Evolutionary conservation across 2,888 invertebrate species (phyloP).

Genomic region (Torymus texanus): DNA sequence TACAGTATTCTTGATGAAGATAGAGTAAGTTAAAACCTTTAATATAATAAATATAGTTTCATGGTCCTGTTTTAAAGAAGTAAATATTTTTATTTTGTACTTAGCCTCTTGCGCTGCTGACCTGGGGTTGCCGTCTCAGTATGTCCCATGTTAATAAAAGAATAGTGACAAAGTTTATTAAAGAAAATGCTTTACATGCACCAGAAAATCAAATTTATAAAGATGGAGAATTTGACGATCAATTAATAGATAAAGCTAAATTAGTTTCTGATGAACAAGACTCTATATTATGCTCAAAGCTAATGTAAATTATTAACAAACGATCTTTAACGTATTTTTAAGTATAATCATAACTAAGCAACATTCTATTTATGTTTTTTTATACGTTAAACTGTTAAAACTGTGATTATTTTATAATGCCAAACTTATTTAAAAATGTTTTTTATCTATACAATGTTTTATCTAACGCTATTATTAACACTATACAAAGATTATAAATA

Average conservation of each 20-base stretch:
- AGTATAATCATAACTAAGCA: constrained; percentile 5
- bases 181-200: constrained; percentile 78
- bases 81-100: constrained; percentile 60
- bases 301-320: constrained; percentile 38
- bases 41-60: not conserved
- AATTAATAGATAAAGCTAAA: constrained; percentile 74
- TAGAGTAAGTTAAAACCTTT: constrained; percentile 76
- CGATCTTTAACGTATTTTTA: constrained; percentile 11
- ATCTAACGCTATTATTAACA: constrained; percentile 39
- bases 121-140: constrained; percentile 85
- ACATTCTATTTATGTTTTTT: constrained; percentile 30
- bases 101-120: constrained; percentile 84
- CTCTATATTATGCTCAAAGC: constrained; percentile 74
- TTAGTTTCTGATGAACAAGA: constrained; percentile 75
- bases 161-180: constrained; percentile 80
- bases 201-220: constrained; percentile 74
- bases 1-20: constrained; percentile 78
- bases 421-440: constrained; percentile 54
- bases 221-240: constrained; percentile 77
- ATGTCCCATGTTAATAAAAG: constrained; percentile 82
- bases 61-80: not conserved
- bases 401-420: constrained; percentile 55
- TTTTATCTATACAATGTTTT: constrained; percentile 28
- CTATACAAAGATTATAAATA: constrained; percentile 29
- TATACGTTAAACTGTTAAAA: constrained; percentile 51